These are phyloP conservation scores for Drosophila anomalata DNA, from an alignment of 2,888 invertebrate genomes.

Conservation along the genomic window DNA sequence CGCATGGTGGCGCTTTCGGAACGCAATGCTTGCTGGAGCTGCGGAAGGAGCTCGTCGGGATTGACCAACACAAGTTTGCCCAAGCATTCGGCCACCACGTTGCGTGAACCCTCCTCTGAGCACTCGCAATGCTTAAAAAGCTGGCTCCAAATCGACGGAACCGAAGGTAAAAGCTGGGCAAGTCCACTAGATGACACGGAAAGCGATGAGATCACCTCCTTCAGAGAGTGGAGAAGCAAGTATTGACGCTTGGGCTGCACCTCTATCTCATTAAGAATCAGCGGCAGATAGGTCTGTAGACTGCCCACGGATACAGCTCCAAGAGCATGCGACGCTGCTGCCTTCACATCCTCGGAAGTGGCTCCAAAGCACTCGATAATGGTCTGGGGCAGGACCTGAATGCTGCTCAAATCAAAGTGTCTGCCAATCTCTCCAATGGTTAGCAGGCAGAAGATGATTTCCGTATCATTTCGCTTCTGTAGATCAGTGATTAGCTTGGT, in stretches of 20 bases:
- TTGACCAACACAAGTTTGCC: constrained; percentile 98
- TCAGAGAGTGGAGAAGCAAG: constrained; percentile 96
- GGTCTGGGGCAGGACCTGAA: constrained; percentile 90
- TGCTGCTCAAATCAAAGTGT: constrained; percentile 92
- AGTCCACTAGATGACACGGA: constrained; percentile 90
- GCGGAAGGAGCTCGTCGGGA: constrained; percentile 93
- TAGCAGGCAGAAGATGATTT: constrained; percentile 95
- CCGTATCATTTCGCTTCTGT: constrained; percentile 88
- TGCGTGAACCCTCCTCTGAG: constrained; percentile 98
- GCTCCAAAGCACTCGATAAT: constrained; percentile 95
- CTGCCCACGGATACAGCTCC: constrained; percentile 98
- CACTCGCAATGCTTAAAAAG: constrained; percentile 98
- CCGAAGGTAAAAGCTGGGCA: constrained; percentile 90
- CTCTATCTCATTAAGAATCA: constrained; percentile 96
- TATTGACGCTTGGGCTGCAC: constrained; percentile 97
- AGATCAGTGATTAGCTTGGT: constrained; percentile 89
- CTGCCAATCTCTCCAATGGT: constrained; percentile 99
- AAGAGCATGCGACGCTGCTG: constrained; percentile 98
- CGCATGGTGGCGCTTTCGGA: constrained; percentile 94
- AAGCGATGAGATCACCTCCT: constrained; percentile 96
- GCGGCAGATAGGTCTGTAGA: constrained; percentile 95
- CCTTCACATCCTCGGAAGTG: constrained; percentile 97
- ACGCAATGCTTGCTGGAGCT: constrained; percentile 91
- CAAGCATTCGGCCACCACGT: constrained; percentile 99
- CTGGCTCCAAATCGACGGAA: constrained; percentile 95